phyloP scores from a whole-genome alignment of 2,888 invertebrate genomes.

The Epinotia nisella region DNA sequence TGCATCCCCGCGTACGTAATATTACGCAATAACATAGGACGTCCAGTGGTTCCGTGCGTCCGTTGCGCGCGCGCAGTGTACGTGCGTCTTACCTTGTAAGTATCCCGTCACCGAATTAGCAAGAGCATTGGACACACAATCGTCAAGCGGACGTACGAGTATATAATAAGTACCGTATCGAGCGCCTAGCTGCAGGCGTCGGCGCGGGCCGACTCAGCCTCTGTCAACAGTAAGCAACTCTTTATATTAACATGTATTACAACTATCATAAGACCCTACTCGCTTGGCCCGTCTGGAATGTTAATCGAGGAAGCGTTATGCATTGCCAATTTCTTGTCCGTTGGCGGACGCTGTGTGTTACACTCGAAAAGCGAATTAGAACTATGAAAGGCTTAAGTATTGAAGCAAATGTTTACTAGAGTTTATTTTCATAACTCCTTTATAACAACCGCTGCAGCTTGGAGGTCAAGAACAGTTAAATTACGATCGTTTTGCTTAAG shows the following conservation, averaged over 20 bases:
- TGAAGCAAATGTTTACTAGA: not conserved
- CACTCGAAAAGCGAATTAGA: slow-evolving; percentile 10
- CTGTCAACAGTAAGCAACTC: slow-evolving; percentile 50
- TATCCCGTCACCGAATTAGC: slow-evolving; percentile 63
- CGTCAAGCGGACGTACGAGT: slow-evolving; percentile 59
- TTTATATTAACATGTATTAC: slow-evolving; percentile 40
- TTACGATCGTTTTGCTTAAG: too few relatives aligned
- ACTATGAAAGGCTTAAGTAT: slow-evolving; percentile 17
- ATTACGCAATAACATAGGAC: not conserved
- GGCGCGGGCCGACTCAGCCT: slow-evolving; percentile 47
- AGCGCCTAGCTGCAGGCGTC: slow-evolving; percentile 63
- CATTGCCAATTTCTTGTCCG: slow-evolving; percentile 28
- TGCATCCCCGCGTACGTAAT: not conserved
- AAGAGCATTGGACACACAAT: slow-evolving; percentile 61
- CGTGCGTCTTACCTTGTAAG: slow-evolving; percentile 59
- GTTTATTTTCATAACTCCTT: slow-evolving; percentile 4
- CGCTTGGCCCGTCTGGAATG: slow-evolving; percentile 42
- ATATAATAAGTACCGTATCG: slow-evolving; percentile 52
- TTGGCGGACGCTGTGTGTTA: slow-evolving; percentile 4
- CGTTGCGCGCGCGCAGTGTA: slow-evolving; percentile 29
- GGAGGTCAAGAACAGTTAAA: slow-evolving; percentile 8
- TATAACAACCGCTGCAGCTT: slow-evolving; percentile 11
- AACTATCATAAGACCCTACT: slow-evolving; percentile 38
- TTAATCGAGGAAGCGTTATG: slow-evolving; percentile 33
- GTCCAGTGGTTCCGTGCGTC: slow-evolving; percentile 9